phyloP scores from a whole-genome alignment of 2,113 vertebrate genomes.

The Tychaedon coryphoeus region DNA sequence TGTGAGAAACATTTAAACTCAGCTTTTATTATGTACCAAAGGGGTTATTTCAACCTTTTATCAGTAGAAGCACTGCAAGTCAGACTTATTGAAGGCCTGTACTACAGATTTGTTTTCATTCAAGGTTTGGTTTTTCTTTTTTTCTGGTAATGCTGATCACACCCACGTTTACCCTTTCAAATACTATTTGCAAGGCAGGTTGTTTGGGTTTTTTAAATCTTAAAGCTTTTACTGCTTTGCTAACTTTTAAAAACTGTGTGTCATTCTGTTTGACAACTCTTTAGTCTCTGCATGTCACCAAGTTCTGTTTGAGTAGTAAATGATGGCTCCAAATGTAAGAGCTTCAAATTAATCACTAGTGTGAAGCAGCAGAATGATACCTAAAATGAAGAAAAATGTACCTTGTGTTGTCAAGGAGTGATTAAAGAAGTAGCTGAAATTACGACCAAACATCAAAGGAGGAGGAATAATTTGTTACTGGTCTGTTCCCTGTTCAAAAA shows the following conservation, averaged over 20 bases:
- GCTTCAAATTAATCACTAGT: not conserved
- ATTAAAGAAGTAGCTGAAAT: not conserved
- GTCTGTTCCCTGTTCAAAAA: not conserved
- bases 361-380: not conserved
- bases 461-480: not conserved
- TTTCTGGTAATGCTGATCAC: not conserved
- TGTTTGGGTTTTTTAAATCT: not conserved
- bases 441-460: not conserved
- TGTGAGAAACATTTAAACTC: not conserved
- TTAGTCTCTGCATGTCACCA: not conserved
- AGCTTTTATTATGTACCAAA: not conserved
- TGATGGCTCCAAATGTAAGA: not conserved
- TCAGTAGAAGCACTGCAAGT: not conserved
- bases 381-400: not conserved
- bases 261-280: slow-evolving; percentile 25
- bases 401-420: not conserved
- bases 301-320: not conserved
- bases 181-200: not conserved
- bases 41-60: not conserved
- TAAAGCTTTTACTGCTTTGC: not conserved
- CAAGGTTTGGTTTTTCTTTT: no score
- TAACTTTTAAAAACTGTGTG: not conserved
- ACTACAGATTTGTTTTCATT: not conserved
- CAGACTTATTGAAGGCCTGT: not conserved
- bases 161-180: not conserved